These are phyloP conservation scores for Ischnura elegans DNA, from an alignment of 2,888 invertebrate species.

Conservation along the genomic window DNA sequence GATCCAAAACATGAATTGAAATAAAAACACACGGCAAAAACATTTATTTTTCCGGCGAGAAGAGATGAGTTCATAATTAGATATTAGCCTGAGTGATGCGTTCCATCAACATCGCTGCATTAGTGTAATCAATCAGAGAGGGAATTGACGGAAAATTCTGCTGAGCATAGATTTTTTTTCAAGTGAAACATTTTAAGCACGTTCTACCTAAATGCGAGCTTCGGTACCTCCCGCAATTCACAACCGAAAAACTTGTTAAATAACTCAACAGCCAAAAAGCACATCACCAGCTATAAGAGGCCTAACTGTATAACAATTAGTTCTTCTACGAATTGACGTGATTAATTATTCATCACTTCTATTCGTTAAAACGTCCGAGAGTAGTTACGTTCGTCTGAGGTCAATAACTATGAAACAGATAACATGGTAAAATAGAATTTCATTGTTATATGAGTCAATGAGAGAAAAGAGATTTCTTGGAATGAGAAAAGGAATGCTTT, in stretches of 20 bases:
- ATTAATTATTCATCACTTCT: too few species aligned
- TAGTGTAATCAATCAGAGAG: not conserved
- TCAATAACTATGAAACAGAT: too few species aligned
- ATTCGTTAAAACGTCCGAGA: too few species aligned
- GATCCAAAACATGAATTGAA: not conserved
- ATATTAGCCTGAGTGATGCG: not conserved
- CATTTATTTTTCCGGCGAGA: not conserved
- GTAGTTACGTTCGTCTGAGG: too few species aligned
- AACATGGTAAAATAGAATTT: too few species aligned
- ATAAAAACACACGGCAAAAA: not conserved
- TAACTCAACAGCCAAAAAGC: too few species aligned
- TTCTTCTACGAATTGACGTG: too few species aligned
- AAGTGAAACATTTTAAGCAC: not conserved
- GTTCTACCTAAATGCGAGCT: not conserved
- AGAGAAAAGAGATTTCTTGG: too few species aligned
- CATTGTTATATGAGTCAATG: too few species aligned
- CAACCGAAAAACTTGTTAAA: not conserved
- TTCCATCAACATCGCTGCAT: not conserved
- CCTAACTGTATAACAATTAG: too few species aligned
- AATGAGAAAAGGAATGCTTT: too few species aligned
- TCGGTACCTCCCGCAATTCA: not conserved
- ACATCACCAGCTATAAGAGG: too few species aligned
- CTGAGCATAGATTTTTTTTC: not conserved
- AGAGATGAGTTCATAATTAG: constrained; percentile 10
- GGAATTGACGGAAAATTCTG: not conserved